phyloP scores from a whole-genome alignment of 2,797 vertebrate genomes.

The Sebastes itinus region DNA sequence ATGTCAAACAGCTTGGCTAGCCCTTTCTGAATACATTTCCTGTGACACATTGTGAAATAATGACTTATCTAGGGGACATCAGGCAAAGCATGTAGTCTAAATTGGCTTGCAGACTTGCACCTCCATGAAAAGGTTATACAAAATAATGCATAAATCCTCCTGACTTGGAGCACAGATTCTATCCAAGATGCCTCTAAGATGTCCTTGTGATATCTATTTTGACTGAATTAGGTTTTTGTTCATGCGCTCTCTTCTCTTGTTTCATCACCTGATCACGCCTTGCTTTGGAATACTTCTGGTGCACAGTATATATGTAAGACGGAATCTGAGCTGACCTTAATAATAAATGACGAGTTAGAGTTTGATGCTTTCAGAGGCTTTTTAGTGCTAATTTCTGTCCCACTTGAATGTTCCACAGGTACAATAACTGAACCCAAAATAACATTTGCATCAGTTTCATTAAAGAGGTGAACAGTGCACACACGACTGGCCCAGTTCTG shows the following conservation, averaged over 20 bases:
- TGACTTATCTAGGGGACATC: conserved; percentile 21
- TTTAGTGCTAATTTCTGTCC: conserved; percentile 56
- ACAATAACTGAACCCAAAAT: conserved; percentile 57
- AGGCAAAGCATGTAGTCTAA: background rate
- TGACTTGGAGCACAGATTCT: background rate
- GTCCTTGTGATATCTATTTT: conserved; percentile 37
- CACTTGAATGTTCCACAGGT: conserved; percentile 61
- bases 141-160: conserved; percentile 21
- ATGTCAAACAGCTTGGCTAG: background rate
- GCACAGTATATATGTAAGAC: background rate
- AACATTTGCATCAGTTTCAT: conserved; percentile 69
- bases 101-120: conserved; percentile 19
- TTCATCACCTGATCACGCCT: conserved; percentile 6
- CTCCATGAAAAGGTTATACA: conserved; percentile 11
- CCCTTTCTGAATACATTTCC: conserved; percentile 4
- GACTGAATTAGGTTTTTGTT: conserved; percentile 4
- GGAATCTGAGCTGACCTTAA: conserved; percentile 40
- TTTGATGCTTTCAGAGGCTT: conserved; percentile 37
- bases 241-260: conserved; percentile 1
- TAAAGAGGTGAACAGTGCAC: conserved; percentile 56
- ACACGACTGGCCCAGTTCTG: conserved; percentile 73
- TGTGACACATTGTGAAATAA: conserved; percentile 12
- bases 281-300: background rate
- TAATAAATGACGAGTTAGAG: conserved; percentile 19
- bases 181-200: conserved; percentile 9